Conservation (phyloP, 2,797 vertebrate species). For the Megaceryle alcyon region DNA sequence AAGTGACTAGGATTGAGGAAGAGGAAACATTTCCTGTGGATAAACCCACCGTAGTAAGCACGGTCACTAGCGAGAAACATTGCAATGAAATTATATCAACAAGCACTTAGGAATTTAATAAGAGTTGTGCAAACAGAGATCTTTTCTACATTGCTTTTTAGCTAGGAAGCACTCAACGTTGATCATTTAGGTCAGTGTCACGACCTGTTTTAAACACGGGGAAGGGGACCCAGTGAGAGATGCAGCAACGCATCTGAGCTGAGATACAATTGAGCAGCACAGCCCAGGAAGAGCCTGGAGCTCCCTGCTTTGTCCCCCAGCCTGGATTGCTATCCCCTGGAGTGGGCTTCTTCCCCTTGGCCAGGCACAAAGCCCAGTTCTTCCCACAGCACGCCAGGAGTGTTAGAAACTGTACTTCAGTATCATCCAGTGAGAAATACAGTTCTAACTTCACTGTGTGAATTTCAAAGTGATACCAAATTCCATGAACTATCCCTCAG, state of each 20-base stretch:
- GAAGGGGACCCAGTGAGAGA: not conserved
- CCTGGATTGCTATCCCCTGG: not conserved
- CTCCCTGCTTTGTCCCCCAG: not conserved
- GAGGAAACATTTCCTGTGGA: not conserved
- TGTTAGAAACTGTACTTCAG: fast-evolving
- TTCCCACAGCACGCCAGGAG: not conserved
- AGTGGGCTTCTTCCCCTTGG: not conserved
- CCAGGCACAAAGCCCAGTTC: not conserved
- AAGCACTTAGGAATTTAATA: not conserved
- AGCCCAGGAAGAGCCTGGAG: not conserved
- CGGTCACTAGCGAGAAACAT: not conserved
- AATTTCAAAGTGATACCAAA: not conserved
- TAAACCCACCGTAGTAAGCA: not conserved
- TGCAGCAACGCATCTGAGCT: fast-evolving
- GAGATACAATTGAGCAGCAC: fast-evolving
- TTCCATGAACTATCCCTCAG: not conserved
- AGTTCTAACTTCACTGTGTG: not conserved
- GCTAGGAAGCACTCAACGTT: not conserved
- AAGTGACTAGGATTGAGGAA: not conserved
- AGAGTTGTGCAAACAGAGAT: not conserved
- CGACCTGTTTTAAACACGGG: fast-evolving
- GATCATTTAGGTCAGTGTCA: no score
- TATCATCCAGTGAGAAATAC: not conserved
- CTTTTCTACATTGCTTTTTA: not conserved
- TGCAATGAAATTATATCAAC: not conserved